phyloP scores from a whole-genome alignment of 2,797 vertebrate species.

The Mormyrops boulengeri region DNA sequence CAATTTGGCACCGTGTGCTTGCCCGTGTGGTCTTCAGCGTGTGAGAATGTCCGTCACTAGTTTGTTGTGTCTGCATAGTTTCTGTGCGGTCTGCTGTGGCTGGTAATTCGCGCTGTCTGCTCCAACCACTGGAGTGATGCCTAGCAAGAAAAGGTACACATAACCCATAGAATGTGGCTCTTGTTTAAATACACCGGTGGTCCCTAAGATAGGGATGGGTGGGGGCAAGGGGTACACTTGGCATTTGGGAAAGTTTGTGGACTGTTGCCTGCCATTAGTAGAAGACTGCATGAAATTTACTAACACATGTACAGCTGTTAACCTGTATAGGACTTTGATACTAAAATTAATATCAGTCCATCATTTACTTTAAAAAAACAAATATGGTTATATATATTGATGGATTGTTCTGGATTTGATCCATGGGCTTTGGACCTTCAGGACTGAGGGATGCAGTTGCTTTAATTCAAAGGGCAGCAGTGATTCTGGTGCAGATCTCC shows the following conservation, averaged over 20 bases:
- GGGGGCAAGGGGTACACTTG: not conserved
- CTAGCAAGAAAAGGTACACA: not conserved
- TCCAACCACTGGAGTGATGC: not conserved
- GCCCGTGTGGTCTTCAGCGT: not conserved
- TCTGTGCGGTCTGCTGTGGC: not conserved
- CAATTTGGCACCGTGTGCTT: not conserved
- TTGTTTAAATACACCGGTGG: not conserved
- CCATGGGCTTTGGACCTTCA: not conserved
- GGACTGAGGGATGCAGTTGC: not conserved
- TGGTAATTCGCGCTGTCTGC: not conserved
- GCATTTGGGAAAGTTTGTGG: not conserved
- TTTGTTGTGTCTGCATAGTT: not conserved
- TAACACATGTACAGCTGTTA: not conserved
- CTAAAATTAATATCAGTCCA: not conserved
- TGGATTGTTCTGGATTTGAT: not conserved
- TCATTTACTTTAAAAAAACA: not conserved
- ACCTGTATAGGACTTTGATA: not conserved
- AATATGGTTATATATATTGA: not conserved
- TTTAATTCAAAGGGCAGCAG: not conserved
- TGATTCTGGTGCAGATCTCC: not conserved
- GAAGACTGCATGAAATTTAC: not conserved
- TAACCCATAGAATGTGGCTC: not conserved
- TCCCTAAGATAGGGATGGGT: not conserved
- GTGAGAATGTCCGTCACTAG: not conserved
- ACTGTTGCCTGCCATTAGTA: not conserved